A percentile compares a stretch with the other conserved stretches of the same genome.
phyloP scores from a whole-genome alignment of 2,888 invertebrate genomes.

The Yponomeuta malinellus region DNA sequence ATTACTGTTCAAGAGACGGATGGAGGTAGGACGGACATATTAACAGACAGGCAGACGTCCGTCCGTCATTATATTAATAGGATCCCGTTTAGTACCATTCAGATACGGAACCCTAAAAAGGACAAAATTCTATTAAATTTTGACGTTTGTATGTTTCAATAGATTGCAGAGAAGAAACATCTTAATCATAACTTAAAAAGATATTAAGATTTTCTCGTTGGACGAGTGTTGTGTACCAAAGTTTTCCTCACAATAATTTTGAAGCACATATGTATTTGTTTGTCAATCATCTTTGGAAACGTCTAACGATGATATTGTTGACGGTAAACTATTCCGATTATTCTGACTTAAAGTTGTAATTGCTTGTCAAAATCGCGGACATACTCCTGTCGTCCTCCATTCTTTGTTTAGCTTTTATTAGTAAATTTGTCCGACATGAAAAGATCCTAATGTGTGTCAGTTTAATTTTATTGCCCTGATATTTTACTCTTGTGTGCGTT shows the following conservation, averaged over 20 bases:
- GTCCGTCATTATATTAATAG: too few species aligned
- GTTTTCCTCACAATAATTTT: not conserved
- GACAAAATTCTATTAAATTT: too few species aligned
- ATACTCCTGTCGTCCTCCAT: not conserved
- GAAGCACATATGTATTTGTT: not conserved
- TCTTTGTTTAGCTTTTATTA: not conserved
- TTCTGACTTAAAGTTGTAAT: not conserved
- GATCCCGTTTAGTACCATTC: too few species aligned
- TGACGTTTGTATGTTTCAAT: too few species aligned
- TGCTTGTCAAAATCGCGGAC: not conserved
- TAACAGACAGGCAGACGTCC: too few species aligned
- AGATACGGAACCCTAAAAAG: too few species aligned
- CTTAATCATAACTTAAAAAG: too few species aligned
- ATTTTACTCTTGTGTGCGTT: not conserved
- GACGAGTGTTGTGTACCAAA: too few species aligned
- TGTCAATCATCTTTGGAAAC: not conserved
- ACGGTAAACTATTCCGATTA: not conserved
- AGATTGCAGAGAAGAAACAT: too few species aligned
- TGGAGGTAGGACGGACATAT: too few species aligned
- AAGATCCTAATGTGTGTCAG: not conserved
- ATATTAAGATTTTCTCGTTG: too few species aligned
- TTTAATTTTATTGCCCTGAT: not conserved
- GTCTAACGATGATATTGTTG: not conserved
- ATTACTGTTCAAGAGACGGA: too few species aligned
- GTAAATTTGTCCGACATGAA: not conserved